Percentiles rank a stretch among this genome's conserved stretches.
Evolutionary conservation across 1,140 invertebrate species (phyloP).

Genomic region (Lucilia sericata): DNA sequence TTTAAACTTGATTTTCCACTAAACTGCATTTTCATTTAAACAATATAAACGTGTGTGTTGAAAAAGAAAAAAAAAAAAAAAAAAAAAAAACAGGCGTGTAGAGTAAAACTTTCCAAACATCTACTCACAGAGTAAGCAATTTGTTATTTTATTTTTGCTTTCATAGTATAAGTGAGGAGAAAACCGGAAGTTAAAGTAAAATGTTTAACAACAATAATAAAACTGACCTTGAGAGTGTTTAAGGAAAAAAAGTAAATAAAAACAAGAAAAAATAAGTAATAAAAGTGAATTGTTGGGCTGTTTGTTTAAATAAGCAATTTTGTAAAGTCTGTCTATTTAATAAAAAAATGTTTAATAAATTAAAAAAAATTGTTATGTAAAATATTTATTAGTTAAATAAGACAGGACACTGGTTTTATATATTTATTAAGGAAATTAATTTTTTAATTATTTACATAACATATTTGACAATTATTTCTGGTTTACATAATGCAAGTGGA

Average conservation of each 20-base stretch:
- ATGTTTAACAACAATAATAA: conserved; percentile 21
- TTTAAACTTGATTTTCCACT: conserved; percentile 40
- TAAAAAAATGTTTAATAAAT: too few species aligned
- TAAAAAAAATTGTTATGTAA: too few species aligned
- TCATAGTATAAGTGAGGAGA: not conserved
- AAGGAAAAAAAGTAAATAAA: not conserved
- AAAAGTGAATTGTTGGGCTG: not conserved
- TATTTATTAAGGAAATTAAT: too few species aligned
- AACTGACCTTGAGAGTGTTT: conserved; percentile 34
- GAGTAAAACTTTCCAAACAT: conserved; percentile 36
- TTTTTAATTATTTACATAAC: too few species aligned
- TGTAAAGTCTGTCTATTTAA: not conserved
- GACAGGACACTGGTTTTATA: too few species aligned
- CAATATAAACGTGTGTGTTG: not conserved
- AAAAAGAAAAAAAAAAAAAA: not conserved
- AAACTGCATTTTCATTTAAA: conserved; percentile 14
- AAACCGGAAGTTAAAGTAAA: conserved; percentile 34
- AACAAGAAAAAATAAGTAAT: not conserved
- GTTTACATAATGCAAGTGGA: too few species aligned
- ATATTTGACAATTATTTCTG: too few species aligned
- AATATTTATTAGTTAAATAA: too few species aligned
- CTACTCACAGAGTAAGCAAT: not conserved
- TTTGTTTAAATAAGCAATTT: not conserved
- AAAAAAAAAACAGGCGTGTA: conserved; percentile 1
- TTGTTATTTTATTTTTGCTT: not conserved